Evolutionary conservation across 2,797 vertebrate species (phyloP), one percentile per base, ranked within the genome.

Genomic region (Acanthurus tractus): DNA sequence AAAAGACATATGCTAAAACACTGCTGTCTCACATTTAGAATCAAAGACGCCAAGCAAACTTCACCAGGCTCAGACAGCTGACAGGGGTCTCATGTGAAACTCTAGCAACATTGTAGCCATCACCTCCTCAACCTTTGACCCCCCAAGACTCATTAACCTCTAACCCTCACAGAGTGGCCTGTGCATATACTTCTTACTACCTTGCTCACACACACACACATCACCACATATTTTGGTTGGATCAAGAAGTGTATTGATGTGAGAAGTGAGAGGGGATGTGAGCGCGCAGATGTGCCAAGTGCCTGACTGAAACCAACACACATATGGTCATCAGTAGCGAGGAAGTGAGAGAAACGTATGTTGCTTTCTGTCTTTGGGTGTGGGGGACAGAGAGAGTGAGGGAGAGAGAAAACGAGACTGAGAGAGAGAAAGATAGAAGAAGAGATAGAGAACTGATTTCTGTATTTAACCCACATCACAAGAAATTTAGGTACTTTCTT

Each of bases 191-290:
- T 62, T 34, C 34, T 74, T 42, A 48, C 59, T 29, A 38, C 63
- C 25, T 11, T 15, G 62, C 22, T 67, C 70, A 73, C 67, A 59
- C 75, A 63, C 76, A 75, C 76, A 78, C 52, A 71, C 78, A 59
- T 29, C 68, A 75, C 22, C 15, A 61, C 67, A 74, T 71, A 70
- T 73, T 82, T 76, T 45, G 74, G 68, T 75, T 77, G 70, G 64
- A 59, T 54, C 54, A 74, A 79, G 81, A 67, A 63, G 48, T 87
- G 73, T 66, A 55, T 40, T 52, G 78, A 80, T 83, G 83, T 87
- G 86, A 95, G 94, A 95, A 95, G 94, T 95, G 94, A 95, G 93
- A 94, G 90, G 89, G 94, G 94, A 95, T 95, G 92, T 95, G 90
- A 93, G 89, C 71, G 86, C 89, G 93, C 94, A 95, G 94, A 95